A percentile compares a stretch with the other conserved stretches of the same genome.
Conservation (phyloP, 2,888 invertebrate species). For the Teinopalpus imperialis region DNA sequence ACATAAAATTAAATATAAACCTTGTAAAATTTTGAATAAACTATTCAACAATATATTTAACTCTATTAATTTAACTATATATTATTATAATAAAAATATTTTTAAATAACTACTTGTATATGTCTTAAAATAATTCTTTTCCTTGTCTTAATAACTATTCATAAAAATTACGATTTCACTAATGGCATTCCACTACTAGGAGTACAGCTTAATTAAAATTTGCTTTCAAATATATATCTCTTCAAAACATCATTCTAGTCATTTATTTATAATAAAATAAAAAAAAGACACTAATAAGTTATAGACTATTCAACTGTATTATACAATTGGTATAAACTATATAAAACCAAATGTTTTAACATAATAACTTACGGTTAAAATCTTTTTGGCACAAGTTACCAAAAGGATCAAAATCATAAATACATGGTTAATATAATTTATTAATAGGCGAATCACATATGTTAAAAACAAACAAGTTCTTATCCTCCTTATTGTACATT, state of each 20-base stretch:
- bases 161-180: slow-evolving; percentile 47
- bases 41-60: slow-evolving; percentile 64
- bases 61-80: slow-evolving; percentile 43
- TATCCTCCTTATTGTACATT: slow-evolving; percentile 14
- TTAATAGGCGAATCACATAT: slow-evolving; percentile 11
- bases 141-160: slow-evolving; percentile 21
- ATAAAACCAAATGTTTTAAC: slow-evolving; percentile 38
- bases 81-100: slow-evolving; percentile 43
- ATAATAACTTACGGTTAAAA: slow-evolving; percentile 39
- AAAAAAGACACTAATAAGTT: slow-evolving; percentile 30
- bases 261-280: slow-evolving; percentile 28
- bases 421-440: slow-evolving; percentile 14
- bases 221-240: no score
- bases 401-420: slow-evolving; percentile 39
- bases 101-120: slow-evolving; percentile 32
- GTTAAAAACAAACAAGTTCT: not conserved
- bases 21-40: slow-evolving; percentile 78
- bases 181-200: slow-evolving; percentile 57
- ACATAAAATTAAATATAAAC: slow-evolving; percentile 77
- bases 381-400: slow-evolving; percentile 64
- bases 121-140: slow-evolving; percentile 28
- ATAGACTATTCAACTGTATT: slow-evolving; percentile 25
- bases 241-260: no score
- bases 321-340: slow-evolving; percentile 31
- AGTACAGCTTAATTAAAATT: slow-evolving; percentile 8